Percentiles rank a stretch among this genome's conserved stretches.
Evolutionary conservation across 2,888 invertebrate species (phyloP).

Genomic region (Ormyrus pomaceus): DNA sequence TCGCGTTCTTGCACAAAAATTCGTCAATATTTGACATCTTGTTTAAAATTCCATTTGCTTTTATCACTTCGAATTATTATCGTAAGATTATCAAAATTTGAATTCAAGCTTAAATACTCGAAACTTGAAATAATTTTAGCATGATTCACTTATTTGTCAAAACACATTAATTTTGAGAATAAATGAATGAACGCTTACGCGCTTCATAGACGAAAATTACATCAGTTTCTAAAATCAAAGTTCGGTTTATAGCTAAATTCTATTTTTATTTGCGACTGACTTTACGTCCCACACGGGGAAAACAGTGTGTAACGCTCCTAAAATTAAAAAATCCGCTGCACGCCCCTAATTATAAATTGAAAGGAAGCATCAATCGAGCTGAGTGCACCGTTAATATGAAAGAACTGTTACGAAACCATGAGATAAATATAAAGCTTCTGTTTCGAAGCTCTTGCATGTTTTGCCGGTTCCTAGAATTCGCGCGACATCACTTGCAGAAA

Average conservation of each 20-base stretch:
- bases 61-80: not conserved
- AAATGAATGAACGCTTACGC: no score
- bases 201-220: not conserved
- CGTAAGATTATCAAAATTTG: not conserved
- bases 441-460: slow-evolving; percentile 14
- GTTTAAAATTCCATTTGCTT: not conserved
- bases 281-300: not conserved
- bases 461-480: slow-evolving; percentile 18
- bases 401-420: not conserved
- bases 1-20: no score
- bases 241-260: slow-evolving; percentile 10
- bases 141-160: no score
- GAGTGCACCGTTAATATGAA: no score
- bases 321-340: no score
- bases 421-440: slow-evolving; percentile 23
- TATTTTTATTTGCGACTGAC: not conserved
- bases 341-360: no score
- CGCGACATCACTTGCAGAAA: slow-evolving; percentile 28
- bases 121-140: no score
- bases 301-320: no score
- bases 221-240: not conserved
- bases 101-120: no score
- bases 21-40: not conserved
- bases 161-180: no score
- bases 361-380: no score